These are phyloP conservation scores for Hanleya hanleyi DNA, from an alignment of 2,888 invertebrate genomes.

Conservation along the genomic window DNA sequence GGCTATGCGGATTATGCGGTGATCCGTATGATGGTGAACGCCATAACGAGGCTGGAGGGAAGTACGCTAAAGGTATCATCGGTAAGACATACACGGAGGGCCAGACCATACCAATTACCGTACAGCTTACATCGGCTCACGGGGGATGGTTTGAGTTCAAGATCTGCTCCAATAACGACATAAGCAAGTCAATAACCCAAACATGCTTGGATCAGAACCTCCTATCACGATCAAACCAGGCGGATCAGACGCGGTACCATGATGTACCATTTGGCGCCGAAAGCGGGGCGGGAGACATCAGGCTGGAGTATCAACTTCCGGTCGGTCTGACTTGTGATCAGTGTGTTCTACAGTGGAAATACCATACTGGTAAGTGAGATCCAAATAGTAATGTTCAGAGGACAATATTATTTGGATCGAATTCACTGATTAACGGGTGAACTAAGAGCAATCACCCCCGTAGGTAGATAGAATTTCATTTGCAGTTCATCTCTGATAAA, in stretches of 20 bases:
- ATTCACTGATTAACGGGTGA: too few relatives aligned
- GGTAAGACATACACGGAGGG: constrained; percentile 25
- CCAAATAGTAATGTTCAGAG: too few relatives aligned
- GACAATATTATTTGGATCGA: too few relatives aligned
- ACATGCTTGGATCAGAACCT: constrained; percentile 27
- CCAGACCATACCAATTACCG: constrained; percentile 12
- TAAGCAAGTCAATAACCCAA: constrained; percentile 14
- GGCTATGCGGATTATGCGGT: constrained; percentile 37
- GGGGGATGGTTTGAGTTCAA: constrained; percentile 34
- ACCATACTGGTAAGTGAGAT: constrained; percentile 2
- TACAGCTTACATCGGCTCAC: constrained; percentile 33
- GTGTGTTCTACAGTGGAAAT: constrained; percentile 13
- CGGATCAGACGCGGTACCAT: neutral
- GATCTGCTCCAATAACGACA: constrained; percentile 31
- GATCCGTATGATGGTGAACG: constrained; percentile 36
- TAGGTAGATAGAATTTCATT: too few relatives aligned
- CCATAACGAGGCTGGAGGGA: constrained; percentile 40
- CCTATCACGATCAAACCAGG: neutral
- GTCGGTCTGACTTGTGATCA: neutral
- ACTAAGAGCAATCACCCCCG: too few relatives aligned
- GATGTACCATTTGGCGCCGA: neutral
- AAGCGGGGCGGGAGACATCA: neutral
- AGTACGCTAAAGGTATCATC: constrained; percentile 34
- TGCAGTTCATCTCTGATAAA: too few relatives aligned
- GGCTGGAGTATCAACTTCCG: neutral